Evolutionary conservation across 2,797 vertebrate genomes (phyloP), one percentile per base, ranked within the genome.

Genomic region (Oreortyx pictus): DNA sequence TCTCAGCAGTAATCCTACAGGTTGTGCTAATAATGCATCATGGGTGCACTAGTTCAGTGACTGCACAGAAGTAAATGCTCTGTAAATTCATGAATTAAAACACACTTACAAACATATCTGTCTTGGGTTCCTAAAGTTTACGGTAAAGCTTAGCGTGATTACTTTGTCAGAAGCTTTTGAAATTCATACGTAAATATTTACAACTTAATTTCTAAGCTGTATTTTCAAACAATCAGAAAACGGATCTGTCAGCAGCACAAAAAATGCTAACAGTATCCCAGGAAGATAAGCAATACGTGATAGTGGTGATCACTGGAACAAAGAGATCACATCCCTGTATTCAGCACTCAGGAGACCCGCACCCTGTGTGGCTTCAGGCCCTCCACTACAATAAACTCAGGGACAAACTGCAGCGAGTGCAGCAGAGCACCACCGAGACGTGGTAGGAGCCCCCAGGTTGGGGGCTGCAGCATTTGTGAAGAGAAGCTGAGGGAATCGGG

Each of bases 381-480:
- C 76, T 70, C 12, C 57, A 77, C 24, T 52, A 44, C 20, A 88
- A 82, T 16, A 71, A 73, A 73, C 35, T 44, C 20, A 39, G 11
- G 25, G 18, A 86, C 11, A 76, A 93, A 82, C 20, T 16, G 43
- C 23, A 29, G 18, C 0, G 2, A 77, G 35, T 73, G 59, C 60
- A 82, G 4, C 4, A 12, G 15, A 73, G 7, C 23, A 60, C 20
- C 25, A 73, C 13, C 20, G 62, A 66, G 20, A 35, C 43, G 18
- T 0, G 0, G 41, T 1, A 6, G 41, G 24, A 90, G 81, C 33
- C 25, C 37, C 12, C 27, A 39, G 27, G 11, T 2, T 41, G 6
- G 20, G 27, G 37, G 29, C 19, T n/a, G 12, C 0, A 86, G 46
- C 14, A 68, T 7, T 71, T 20, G 23, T 12, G 7, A 80, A 57